Conservation (phyloP, 2,888 invertebrate genomes). For the Tipula vernalis region DNA sequence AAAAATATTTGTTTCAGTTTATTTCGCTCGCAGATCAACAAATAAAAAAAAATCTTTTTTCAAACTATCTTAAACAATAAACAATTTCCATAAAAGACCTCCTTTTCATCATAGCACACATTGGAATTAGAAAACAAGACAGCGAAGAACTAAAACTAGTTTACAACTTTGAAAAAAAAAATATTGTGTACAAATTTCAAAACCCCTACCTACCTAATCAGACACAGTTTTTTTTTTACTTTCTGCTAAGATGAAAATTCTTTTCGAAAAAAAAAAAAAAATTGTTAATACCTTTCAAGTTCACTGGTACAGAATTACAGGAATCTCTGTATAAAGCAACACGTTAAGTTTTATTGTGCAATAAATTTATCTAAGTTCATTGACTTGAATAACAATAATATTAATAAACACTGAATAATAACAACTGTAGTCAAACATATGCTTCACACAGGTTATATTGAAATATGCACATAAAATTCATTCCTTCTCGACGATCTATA, state of each 20-base stretch:
- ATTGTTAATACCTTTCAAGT: background rate
- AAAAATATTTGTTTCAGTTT: too few species aligned
- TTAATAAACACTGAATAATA: background rate
- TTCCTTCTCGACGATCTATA: background rate
- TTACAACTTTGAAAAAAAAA: background rate
- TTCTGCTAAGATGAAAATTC: background rate
- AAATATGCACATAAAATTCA: background rate
- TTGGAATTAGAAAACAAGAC: background rate
- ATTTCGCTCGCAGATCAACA: too few species aligned
- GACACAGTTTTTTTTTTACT: background rate
- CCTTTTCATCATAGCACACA: background rate
- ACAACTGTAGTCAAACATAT: background rate
- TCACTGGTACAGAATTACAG: background rate
- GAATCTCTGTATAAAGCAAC: background rate
- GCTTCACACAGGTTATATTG: background rate
- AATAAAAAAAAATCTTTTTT: too few species aligned
- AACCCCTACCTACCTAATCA: background rate
- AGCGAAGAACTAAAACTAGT: background rate
- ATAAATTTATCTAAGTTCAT: background rate
- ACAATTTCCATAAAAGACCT: background rate
- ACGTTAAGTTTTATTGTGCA: background rate
- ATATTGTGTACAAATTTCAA: background rate
- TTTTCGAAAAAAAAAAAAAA: background rate
- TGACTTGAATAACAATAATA: background rate
- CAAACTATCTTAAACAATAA: too few species aligned